phyloP scores from a whole-genome alignment of 2,888 invertebrate genomes.

The Aphodius sticticus region DNA sequence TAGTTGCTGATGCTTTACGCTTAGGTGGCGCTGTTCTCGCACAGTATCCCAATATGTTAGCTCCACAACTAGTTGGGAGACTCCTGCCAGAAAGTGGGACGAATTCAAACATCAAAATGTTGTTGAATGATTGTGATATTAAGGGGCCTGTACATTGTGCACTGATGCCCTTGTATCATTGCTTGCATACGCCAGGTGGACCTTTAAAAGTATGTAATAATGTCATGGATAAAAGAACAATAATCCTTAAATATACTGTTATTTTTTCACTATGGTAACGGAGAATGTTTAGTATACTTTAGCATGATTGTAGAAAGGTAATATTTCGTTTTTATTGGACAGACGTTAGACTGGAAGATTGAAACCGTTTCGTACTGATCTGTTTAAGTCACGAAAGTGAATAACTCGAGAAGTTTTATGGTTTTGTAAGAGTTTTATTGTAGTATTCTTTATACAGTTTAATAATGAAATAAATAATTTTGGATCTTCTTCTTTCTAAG shows the following conservation, averaged over 20 bases:
- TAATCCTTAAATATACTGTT: neutral
- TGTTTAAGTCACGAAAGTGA: too few species aligned
- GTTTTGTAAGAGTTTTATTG: too few species aligned
- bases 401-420: too few species aligned
- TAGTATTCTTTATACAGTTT: too few species aligned
- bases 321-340: too few species aligned
- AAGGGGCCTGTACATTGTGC: constrained; percentile 91
- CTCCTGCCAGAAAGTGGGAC: constrained; percentile 89
- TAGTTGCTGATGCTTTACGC: constrained; percentile 92
- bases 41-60: constrained; percentile 94
- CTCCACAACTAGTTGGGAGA: constrained; percentile 91
- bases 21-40: constrained; percentile 94
- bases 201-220: constrained; percentile 79
- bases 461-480: too few species aligned
- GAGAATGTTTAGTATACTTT: too few species aligned
- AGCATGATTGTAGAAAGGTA: too few species aligned
- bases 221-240: constrained; percentile 32
- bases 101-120: constrained; percentile 82
- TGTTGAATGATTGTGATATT: constrained; percentile 90
- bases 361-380: too few species aligned
- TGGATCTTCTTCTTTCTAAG: neutral
- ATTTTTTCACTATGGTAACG: too few species aligned
- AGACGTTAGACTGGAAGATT: too few species aligned
- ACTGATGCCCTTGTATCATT: constrained; percentile 92
- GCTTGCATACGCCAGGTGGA: constrained; percentile 98